Evolutionary conservation across 2,113 vertebrate genomes (phyloP), one percentile per base, ranked within the genome.

Genomic region (Andinoacara biseriatus): DNA sequence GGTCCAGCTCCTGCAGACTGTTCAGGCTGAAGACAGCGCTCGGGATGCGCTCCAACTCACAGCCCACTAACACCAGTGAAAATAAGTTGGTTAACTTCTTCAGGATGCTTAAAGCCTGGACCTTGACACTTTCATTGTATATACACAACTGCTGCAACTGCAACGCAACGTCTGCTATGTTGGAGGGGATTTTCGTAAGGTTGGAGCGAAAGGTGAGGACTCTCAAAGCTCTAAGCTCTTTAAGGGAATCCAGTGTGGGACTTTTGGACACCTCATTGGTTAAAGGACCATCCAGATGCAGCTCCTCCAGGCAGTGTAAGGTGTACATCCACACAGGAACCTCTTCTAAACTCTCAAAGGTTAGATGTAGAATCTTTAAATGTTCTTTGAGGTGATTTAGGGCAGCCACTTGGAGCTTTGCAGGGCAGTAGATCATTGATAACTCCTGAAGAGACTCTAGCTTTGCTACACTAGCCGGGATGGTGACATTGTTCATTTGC

Each of bases 241-340:
- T 92, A 13, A 98, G 90, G 61, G 96, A 95, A 62, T 98, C 97
- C 0, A 98, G 91, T 26, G 89, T 63, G 24, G 93, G 90, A 0
- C 87, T 92, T 49, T 93, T 95, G 17, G 95, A 95, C 38, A 95
- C 62, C 20, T 98, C 97, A 0, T 84, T 94, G 46, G 87, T 94
- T 61, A 97, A 91, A 26, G 95, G 93, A 6, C 97, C 97, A 5
- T 88, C 94, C 5, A 98, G 92, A 59, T 98, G 90, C 5, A 98
- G 92, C 85, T 98, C 97, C 76, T 98, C 97, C 63, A 98, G 88
- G 11, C 90, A 80, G 0, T 96, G 92, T 31, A 98, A 91, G 10
- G 87, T 93, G 74, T 97, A 97, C 91, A 96, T 96, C 97, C 97
- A 98, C 38, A 95, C 74, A 1, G 97, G 97, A 26, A 97, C 89